Base-by-base conservation (phyloP, 2,888 invertebrate species). In the Synanthedon myopaeformis region DNA sequence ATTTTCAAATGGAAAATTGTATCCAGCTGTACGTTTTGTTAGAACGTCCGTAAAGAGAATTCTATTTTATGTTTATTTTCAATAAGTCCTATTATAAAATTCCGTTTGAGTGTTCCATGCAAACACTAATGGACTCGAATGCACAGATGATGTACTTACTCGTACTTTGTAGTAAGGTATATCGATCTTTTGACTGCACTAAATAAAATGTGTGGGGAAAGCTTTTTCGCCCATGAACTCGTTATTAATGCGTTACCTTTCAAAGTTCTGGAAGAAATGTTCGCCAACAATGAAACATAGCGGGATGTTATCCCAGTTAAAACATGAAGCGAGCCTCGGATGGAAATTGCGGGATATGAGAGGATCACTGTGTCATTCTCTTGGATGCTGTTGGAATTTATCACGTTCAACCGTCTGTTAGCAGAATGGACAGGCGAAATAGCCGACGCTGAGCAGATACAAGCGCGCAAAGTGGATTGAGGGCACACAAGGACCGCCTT, bases 1-100 rank as follows among this genome's bases (percentile, higher is more conserved):
- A 79, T 82, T 83, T 80, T 73, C 73, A 81, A 82, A 83, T 79
- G 76, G 83, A 82, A 83, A 82, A 83, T 80, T 76, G 75, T 72
- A 74, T 73, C 68, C 67, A 66, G 66, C 65, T 62, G 69, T 69
- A 71, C 67, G 65, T 72, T 74, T 70, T 70, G 66, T 68, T 64
- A 64, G 61, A 63, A 60, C 56, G 61, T 62, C 62, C 61, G 65
- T 59, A 68, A 67, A 69, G 65, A 65, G 65, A 65, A 66, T 66
- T 61, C 55, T 61, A 57, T 57, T 61, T 56, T 60, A 59, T 59
- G 61, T 65, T 62, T 63, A 60, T 66, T 67, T 66, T 67, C 67
- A 67, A 70, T 71, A 66, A 61, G 61, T 61, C 61, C 63, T 68
- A 63, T 67, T 72, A 69, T 68, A 70, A 70, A 67, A 72, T 70